These are phyloP conservation scores for Zosterops japonicus DNA, from an alignment of 2,113 vertebrate species.

Conservation along the genomic window DNA sequence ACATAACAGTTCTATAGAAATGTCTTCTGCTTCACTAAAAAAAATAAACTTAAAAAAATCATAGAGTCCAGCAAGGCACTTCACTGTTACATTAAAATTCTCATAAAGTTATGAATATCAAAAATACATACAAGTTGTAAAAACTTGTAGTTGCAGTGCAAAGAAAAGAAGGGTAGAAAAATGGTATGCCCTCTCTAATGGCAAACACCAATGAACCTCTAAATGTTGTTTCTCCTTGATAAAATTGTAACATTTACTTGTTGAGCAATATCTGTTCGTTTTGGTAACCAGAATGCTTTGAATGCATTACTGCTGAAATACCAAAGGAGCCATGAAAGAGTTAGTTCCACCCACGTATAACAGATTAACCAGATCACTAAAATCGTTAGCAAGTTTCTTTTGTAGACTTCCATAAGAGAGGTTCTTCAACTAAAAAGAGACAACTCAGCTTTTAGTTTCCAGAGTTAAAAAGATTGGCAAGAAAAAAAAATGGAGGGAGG, in stretches of 20 bases:
- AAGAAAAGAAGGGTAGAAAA: not conserved
- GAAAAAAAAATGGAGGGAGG: not conserved
- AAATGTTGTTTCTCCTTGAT: not conserved
- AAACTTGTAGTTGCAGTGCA: not conserved
- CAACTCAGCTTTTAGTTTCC: not conserved
- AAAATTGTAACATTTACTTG: not conserved
- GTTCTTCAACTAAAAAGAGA: not conserved
- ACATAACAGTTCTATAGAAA: not conserved
- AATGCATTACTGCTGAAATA: not conserved
- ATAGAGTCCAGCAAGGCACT: not conserved
- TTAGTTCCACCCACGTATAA: not conserved
- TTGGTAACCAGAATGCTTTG: not conserved
- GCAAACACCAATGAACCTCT: not conserved
- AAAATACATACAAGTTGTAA: not conserved
- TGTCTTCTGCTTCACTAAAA: not conserved
- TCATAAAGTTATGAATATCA: not conserved
- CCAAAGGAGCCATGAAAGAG: not conserved
- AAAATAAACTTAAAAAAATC: not conserved
- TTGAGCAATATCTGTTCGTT: not conserved
- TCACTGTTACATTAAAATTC: not conserved
- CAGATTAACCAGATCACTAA: not conserved
- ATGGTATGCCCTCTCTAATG: not conserved
- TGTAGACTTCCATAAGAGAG: not conserved
- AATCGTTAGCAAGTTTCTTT: not conserved
- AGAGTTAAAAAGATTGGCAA: not conserved